Base-by-base conservation (phyloP, 2,113 vertebrate species). In the Gobiocypris rarus region DNA sequence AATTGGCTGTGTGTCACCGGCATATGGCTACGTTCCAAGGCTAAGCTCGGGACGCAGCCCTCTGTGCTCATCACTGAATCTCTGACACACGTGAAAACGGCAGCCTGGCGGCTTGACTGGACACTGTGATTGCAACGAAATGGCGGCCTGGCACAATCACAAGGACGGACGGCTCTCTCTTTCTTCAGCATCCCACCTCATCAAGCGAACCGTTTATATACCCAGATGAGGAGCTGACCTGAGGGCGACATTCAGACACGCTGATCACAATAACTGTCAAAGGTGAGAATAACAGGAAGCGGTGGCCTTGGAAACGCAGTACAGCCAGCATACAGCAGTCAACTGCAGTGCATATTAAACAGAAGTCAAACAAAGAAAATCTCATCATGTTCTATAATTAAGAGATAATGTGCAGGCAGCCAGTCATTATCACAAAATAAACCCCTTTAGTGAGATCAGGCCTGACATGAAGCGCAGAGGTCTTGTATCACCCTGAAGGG, bases 11-110 rank as follows among this genome's bases (percentile, higher is more conserved):
- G 67, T 58, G 75, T 86, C 80, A 41, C 59, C 14, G 85, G 86
- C 83, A 87, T 43, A 81, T 88, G 89, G 89, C 88, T 59, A 10
- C 56, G 65, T 75, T 86, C 79, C 75, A 83, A 70, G 74, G 86
- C 83, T 78, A 71, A 74, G 71, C 82, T 69, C 81, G 5, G 81
- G 79, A 77, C 28, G 81, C 73, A 34, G 81, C 83, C 77, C 75
- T 82, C 74, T 79, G 73, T 54, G 83, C 69, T 84, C 74, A 84
- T 82, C 81, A 87, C 69, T 83, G 84, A 81, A 85, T 89, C 88
- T 87, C 34, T 86, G 75, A 78, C 69, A 59, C 52, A 54, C 61
- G 75, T 80, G 48, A 82, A 77, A 88, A 89, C 75, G 78, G 31
- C 85, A 75, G 56, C 79, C 88, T 91, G 84, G 22, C 69, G 73